A percentile compares a stretch with the other conserved stretches of the same genome.
These are phyloP conservation scores for Rhagonycha fulva DNA, from an alignment of 2,888 invertebrate species.

Conservation along the genomic window DNA sequence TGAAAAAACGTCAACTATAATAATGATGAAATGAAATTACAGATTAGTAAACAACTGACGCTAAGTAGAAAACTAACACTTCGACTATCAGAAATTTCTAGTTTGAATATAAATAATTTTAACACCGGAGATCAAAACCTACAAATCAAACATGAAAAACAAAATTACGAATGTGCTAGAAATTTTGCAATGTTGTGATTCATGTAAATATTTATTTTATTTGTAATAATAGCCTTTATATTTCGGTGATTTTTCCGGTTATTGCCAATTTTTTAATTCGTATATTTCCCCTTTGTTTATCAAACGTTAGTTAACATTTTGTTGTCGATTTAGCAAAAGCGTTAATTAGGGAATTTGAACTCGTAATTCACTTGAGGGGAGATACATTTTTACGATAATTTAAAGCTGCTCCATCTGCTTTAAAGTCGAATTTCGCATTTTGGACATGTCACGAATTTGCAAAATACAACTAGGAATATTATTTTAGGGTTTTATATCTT, in stretches of 20 bases:
- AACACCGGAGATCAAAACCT: no score
- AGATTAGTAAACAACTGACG: no score
- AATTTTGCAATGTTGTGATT: background rate
- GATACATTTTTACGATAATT: background rate
- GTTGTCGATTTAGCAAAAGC: background rate
- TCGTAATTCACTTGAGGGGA: background rate
- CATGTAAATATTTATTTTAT: background rate
- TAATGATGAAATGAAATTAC: no score
- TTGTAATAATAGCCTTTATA: background rate
- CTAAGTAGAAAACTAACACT: no score
- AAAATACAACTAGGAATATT: constrained; percentile 8
- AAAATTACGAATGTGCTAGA: no score
- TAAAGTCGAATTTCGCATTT: background rate
- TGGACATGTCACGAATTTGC: background rate
- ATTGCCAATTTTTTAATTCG: background rate
- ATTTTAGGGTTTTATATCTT: constrained; percentile 9
- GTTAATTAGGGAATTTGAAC: background rate
- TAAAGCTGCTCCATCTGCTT: background rate
- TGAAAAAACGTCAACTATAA: no score
- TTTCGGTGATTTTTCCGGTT: background rate
- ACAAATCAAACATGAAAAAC: no score
- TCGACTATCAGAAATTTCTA: no score
- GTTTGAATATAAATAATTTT: no score
- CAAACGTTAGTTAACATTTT: background rate
- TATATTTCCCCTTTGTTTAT: background rate